A percentile compares a stretch with the other conserved stretches of the same genome.
These are phyloP conservation scores for Tachycineta bicolor DNA, from an alignment of 2,113 vertebrate genomes.

Conservation along the genomic window DNA sequence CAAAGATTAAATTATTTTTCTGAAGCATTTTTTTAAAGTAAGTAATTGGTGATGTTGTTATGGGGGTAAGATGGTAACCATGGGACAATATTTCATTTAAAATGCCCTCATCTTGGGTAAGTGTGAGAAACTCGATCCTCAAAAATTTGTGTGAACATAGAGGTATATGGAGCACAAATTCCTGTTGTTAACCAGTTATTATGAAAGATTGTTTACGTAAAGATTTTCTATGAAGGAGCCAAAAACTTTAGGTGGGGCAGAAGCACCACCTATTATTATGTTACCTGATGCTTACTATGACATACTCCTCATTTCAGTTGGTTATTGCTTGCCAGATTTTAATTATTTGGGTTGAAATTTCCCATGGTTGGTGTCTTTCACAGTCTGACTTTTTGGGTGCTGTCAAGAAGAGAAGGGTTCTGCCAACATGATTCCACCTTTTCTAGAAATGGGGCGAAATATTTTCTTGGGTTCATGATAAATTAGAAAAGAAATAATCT, in stretches of 20 bases:
- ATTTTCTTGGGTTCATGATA: background rate
- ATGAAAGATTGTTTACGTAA: slow-evolving; percentile 44
- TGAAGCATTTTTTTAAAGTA: slow-evolving; percentile 57
- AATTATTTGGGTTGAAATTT: slow-evolving; percentile 51
- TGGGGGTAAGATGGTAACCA: slow-evolving; percentile 44
- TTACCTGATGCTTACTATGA: slow-evolving; percentile 34
- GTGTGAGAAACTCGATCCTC: slow-evolving; percentile 21
- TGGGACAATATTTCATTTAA: slow-evolving; percentile 36
- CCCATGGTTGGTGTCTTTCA: background rate
- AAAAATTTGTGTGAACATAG: background rate
- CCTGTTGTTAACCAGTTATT: background rate
- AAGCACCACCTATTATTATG: slow-evolving; percentile 51
- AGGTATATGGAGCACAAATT: background rate
- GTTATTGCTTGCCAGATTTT: slow-evolving; percentile 33
- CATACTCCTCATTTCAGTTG: background rate
- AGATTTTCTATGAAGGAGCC: slow-evolving; percentile 49
- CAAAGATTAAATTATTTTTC: slow-evolving; percentile 61
- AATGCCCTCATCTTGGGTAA: slow-evolving; percentile 2
- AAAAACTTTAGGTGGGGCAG: slow-evolving; percentile 59
- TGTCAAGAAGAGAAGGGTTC: background rate
- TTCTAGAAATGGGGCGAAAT: background rate
- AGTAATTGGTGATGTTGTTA: slow-evolving; percentile 53
- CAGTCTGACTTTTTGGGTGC: background rate
- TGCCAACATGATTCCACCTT: background rate
- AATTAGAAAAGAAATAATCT: background rate